Percentiles rank a stretch among this genome's conserved stretches.
phyloP scores from a whole-genome alignment of 2,113 vertebrate genomes.

The Aleadryas rufinucha region DNA sequence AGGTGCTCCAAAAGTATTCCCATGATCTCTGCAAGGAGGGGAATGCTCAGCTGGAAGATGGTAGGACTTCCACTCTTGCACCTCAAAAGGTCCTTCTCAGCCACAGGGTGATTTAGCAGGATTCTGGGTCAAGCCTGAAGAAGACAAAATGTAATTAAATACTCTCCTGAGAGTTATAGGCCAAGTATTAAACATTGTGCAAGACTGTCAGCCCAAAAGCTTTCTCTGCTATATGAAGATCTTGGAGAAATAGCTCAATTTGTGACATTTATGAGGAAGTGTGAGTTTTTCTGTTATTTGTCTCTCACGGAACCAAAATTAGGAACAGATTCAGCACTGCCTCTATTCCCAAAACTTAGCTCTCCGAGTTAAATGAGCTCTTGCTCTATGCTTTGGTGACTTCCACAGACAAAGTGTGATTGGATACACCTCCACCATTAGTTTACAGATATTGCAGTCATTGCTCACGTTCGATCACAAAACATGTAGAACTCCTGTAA shows the following conservation, averaged over 20 bases:
- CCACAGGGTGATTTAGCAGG: not conserved
- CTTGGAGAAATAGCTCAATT: not conserved
- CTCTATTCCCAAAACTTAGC: not conserved
- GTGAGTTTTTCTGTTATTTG: not conserved
- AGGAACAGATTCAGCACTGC: not conserved
- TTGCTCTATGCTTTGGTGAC: not conserved
- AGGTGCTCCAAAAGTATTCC: not conserved
- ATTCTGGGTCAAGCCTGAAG: not conserved
- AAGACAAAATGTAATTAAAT: not conserved
- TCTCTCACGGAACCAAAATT: not conserved
- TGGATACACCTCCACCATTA: fast-evolving
- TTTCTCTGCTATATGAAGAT: not conserved
- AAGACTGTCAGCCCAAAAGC: not conserved
- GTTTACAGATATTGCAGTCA: not conserved
- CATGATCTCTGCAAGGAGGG: not conserved
- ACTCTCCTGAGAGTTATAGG: not conserved
- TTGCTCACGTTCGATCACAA: not conserved
- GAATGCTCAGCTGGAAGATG: not conserved
- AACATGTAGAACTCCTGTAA: not conserved
- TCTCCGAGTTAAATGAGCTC: not conserved
- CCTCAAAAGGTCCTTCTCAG: not conserved
- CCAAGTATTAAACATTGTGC: not conserved
- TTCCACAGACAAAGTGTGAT: fast-evolving
- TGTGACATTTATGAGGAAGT: not conserved
- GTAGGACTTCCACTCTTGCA: not conserved